Evolutionary conservation across 2,888 invertebrate genomes (phyloP).

Genomic region (Ormyrus rosae): DNA sequence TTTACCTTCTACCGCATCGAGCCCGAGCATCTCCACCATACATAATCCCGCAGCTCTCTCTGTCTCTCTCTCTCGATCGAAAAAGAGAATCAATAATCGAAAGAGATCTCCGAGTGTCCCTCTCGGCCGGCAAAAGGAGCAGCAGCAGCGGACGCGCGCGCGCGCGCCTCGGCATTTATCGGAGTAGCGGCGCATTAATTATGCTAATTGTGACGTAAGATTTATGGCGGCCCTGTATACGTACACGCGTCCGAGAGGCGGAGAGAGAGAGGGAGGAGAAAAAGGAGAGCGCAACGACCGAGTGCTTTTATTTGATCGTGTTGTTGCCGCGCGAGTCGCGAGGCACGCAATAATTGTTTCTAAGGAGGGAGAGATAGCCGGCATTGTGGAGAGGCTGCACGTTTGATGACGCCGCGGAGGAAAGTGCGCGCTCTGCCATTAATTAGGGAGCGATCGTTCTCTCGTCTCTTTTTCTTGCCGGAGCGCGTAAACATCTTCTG

Average conservation of each 20-base stretch:
- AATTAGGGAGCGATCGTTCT: no score
- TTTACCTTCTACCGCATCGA: no score
- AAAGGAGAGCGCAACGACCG: conserved; percentile 10
- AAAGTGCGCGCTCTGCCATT: neutral
- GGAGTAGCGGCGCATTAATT: conserved; percentile 65
- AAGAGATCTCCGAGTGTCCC: no score
- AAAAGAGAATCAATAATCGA: no score
- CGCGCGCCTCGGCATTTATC: conserved; percentile 28
- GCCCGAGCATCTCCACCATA: no score
- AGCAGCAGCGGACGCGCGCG: neutral
- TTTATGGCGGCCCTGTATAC: conserved; percentile 36
- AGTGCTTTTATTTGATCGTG: neutral
- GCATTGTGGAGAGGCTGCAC: neutral
- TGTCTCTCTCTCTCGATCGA: no score
- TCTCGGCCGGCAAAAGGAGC: neutral
- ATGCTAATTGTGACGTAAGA: conserved; percentile 66
- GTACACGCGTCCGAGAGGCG: conserved; percentile 30
- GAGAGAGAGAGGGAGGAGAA: conserved; percentile 5
- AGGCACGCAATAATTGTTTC: conserved; percentile 28
- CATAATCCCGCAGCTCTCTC: no score
- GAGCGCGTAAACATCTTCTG: no score
- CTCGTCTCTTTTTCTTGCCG: no score
- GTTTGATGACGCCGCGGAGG: conserved; percentile 15
- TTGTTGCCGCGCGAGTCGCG: neutral
- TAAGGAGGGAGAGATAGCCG: conserved; percentile 4